Conservation (phyloP, 2,113 vertebrate species). For the Scatophagus argus region DNA sequence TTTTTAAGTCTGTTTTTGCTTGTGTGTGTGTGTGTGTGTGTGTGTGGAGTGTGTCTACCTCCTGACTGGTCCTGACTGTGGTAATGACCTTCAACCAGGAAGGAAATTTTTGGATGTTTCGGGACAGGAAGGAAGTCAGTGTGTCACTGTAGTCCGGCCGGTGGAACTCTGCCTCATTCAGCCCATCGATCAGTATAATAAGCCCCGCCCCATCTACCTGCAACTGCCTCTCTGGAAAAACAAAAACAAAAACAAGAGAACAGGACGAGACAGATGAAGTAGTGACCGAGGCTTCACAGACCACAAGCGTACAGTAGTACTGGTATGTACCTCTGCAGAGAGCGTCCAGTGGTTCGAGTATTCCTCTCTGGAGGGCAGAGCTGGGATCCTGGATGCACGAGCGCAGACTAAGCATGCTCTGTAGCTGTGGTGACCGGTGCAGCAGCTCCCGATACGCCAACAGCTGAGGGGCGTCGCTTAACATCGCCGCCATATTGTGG, state of each 20-base stretch:
- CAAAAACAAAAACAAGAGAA: too few species aligned
- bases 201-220: conserved; percentile 93
- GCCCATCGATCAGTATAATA: conserved; percentile 95
- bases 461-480: conserved; percentile 93
- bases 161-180: conserved; percentile 99
- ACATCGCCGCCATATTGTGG: conserved; percentile 95
- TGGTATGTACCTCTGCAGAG: conserved; percentile 90
- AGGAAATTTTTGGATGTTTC: conserved; percentile 92
- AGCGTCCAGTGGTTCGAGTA: conserved; percentile 92
- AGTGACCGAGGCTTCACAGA: too few species aligned
- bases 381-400: conserved; percentile 97
- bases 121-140: conserved; percentile 94
- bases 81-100: too few species aligned
- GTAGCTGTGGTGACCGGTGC: conserved; percentile 91
- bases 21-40: conserved; percentile 4
- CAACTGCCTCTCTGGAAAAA: conserved; percentile 89
- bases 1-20: too few species aligned
- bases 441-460: conserved; percentile 92
- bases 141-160: conserved; percentile 98
- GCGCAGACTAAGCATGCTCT: conserved; percentile 94
- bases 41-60: too few species aligned
- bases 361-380: conserved; percentile 91
- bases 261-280: neutral
- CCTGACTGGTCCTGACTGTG: too few species aligned
- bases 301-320: too few species aligned